Base-by-base conservation (phyloP, 2,797 vertebrate species). In the Periparus ater region DNA sequence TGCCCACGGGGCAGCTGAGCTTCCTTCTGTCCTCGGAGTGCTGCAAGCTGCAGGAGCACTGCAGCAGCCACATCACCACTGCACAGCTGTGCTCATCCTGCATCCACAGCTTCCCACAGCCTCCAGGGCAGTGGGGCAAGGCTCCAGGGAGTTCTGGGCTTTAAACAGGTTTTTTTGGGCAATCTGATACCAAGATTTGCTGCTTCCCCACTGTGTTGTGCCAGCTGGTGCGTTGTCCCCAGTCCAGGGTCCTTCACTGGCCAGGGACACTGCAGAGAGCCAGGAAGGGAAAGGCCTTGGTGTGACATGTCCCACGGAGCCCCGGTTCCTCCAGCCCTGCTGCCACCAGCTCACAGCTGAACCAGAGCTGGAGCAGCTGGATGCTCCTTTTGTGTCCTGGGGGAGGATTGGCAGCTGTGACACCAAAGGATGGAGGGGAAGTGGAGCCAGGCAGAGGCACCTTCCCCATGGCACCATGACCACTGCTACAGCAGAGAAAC, bases 181-280 rank as follows among this genome's bases (percentile, higher is more conserved):
- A n/a, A 2, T 57, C 55, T 76, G 26, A 27, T 51, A 40, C 57
- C 47, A 21, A 20, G 27, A 40, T 30, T 32, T 44, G 53, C 65
- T 57, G 3, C 48, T 83, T 61, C 74, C 34, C 12, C 3, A 21
- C 21, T 30, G 36, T 0, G 0, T 1, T 17, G 36, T 26, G 53
- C 42, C 77, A 66, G 51, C 19, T 61, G 44, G 11, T 44, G 32
- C 1, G 1, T 15, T 79, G 62, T 77, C 36, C 62, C 27, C 47
- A 57, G 1, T 12, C 21, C 47, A 25, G 30, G 34, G 12, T 47
- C 57, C 44, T 74, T 32, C 50, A 2, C n/a, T 63, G 65, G 26
- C 66, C 10, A 1, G 1, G 23, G 48, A 7, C 22, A 10, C 1
- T 2, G 2, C 1, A 12, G 32, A 47, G 44, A 85, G 45, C 34